Evolutionary conservation across 2,888 invertebrate species (phyloP), one percentile per base, ranked within the genome.

Genomic region (Isoperla grammatica): DNA sequence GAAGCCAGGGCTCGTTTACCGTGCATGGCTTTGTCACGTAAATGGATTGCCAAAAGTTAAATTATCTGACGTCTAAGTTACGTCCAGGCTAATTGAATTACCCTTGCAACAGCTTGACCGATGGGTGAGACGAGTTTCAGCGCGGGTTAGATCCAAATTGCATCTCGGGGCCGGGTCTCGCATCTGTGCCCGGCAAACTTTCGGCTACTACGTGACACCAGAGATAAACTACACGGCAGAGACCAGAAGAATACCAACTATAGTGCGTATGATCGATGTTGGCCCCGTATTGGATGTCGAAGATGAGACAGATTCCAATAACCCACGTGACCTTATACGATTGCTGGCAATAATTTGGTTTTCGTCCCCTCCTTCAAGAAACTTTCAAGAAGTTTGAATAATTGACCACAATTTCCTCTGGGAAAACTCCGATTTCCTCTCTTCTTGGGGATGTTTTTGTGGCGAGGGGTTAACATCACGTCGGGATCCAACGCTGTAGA

Each of bases 41-140:
- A 53, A 53, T 42, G 58, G 59, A 54, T 59, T 39, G 59, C 45
- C 35, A 35, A 35, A 59, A 59, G 54, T 59, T 22, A 22, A 53
- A 53, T 59, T 45, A 54, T 43, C 45, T 35, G 45, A 54, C 59
- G 49, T 35, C 59, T 46, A 56, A 60, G 29, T 60, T 56, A 42
- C 42, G 37, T 37, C 37, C 15, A 6, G 39, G 5, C 60, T 60
- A 60, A 60, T 60, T 60, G 60, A 60, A 60, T 60, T 60, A 56
- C 50, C 13, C 60, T 56, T 37, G 60, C 40, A 60, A 60, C 60
- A 60, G 60, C 60, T 60, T 60, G 60, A 56, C 56, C 60, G 60
- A 60, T 56, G 45, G 56, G 56, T 39, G 39, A 54, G 53, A 12
- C 15, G 11, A 45, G 17, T 13, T 13, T 17, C 45, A 3, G 15